Evolutionary conservation across 2,113 vertebrate species (phyloP).

Genomic region (Epinephelus moara): DNA sequence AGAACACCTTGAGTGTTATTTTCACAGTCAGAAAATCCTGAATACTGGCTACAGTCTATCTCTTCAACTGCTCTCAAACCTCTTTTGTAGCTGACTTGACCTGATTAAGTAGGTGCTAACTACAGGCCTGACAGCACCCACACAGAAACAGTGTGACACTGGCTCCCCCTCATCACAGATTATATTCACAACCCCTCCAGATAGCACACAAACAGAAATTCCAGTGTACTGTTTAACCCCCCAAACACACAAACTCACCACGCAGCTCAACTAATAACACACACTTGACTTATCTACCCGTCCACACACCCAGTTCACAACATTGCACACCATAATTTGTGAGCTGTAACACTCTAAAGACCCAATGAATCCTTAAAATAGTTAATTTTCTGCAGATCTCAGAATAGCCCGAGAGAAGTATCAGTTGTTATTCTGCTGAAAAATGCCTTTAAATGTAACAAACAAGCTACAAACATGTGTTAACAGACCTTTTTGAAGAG

Average conservation of each 20-base stretch:
- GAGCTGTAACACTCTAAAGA: conserved; percentile 7
- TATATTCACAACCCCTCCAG: conserved; percentile 16
- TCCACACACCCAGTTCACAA: conserved; percentile 9
- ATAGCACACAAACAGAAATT: conserved; percentile 27
- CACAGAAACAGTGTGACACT: conserved; percentile 11
- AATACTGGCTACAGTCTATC: conserved; percentile 11
- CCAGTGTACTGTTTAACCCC: conserved; percentile 3
- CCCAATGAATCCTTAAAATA: conserved; percentile 26
- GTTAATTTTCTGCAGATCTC: background rate
- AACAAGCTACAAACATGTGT: background rate
- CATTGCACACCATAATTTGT: conserved; percentile 22
- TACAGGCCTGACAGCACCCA: conserved; percentile 37
- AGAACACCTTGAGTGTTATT: background rate
- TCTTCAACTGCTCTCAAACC: background rate
- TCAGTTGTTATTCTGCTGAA: background rate
- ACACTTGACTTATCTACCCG: background rate
- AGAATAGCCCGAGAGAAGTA: background rate
- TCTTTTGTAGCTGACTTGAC: conserved; percentile 13
- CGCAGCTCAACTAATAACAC: background rate
- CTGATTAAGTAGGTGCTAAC: conserved; percentile 48
- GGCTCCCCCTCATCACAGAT: conserved; percentile 30
- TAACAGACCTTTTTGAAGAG: background rate
- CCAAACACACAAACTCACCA: conserved; percentile 5
- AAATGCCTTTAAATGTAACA: background rate
- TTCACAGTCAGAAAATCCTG: background rate